A percentile compares a stretch with the other conserved stretches of the same genome.
Evolutionary conservation across 2,113 vertebrate species (phyloP).

Genomic region (Burhinus bistriatus): DNA sequence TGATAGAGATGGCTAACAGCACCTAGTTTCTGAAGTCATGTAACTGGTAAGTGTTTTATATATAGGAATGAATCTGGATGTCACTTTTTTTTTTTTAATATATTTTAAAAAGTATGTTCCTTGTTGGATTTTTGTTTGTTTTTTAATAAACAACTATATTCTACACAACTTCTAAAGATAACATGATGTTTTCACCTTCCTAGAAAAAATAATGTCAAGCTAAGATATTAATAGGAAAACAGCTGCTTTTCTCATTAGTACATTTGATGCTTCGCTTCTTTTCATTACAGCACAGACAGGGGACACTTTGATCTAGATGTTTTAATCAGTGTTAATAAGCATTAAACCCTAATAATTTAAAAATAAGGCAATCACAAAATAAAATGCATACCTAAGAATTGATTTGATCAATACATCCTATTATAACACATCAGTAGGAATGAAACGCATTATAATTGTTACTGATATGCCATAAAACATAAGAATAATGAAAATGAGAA

Average conservation of each 20-base stretch:
- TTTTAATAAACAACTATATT: background rate
- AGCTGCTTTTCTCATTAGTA: conserved; percentile 25
- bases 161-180: background rate
- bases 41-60: background rate
- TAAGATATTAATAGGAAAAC: conserved; percentile 24
- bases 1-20: background rate
- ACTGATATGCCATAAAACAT: background rate
- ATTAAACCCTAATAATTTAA: background rate
- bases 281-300: background rate
- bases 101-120: background rate
- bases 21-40: background rate
- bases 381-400: background rate
- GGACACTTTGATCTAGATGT: background rate
- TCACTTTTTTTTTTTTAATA: background rate
- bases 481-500: background rate
- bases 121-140: background rate
- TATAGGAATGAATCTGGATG: background rate
- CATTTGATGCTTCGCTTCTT: conserved; percentile 14
- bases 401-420: background rate
- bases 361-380: background rate
- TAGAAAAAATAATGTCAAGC: conserved; percentile 3
- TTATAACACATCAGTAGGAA: background rate
- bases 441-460: background rate
- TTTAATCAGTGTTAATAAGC: background rate
- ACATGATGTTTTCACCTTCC: background rate